Conservation (phyloP, 2,888 invertebrate species). For the Apotomis turbidana region DNA sequence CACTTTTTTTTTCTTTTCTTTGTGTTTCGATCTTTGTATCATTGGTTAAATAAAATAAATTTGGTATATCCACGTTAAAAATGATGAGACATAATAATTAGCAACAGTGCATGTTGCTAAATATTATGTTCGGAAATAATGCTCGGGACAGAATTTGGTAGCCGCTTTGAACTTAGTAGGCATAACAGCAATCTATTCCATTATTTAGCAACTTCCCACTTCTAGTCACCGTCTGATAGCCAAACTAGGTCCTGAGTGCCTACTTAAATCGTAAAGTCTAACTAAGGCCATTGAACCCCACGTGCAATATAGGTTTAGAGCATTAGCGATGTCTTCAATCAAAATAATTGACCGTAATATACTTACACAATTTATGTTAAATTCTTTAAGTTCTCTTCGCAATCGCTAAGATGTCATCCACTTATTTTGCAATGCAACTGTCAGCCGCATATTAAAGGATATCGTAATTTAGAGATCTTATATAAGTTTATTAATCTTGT, state of each 20-base stretch:
- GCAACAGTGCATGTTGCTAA: too few relatives aligned
- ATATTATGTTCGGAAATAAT: too few relatives aligned
- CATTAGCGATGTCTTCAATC: not conserved
- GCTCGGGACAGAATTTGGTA: too few relatives aligned
- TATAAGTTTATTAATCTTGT: not conserved
- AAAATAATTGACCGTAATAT: not conserved
- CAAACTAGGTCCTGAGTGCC: not conserved
- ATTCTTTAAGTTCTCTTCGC: not conserved
- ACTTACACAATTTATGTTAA: constrained; percentile 5
- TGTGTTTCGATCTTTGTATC: too few relatives aligned
- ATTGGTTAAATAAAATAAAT: too few relatives aligned
- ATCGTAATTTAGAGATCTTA: not conserved
- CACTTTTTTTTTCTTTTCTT: too few relatives aligned
- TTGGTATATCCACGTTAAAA: too few relatives aligned
- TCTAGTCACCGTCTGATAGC: constrained; percentile 4
- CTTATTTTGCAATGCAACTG: constrained; percentile 11
- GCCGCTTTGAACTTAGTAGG: too few relatives aligned
- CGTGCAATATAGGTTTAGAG: constrained; percentile 3
- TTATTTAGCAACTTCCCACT: constrained; percentile 2
- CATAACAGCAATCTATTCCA: too few relatives aligned
- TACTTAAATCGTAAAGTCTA: constrained; percentile 11
- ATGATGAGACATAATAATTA: too few relatives aligned
- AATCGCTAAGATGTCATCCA: constrained; percentile 13
- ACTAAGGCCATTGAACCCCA: constrained; percentile 8
- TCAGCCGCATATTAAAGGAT: not conserved